These are phyloP conservation scores for Struthidea cinerea DNA, from an alignment of 2,113 vertebrate species.

Conservation along the genomic window DNA sequence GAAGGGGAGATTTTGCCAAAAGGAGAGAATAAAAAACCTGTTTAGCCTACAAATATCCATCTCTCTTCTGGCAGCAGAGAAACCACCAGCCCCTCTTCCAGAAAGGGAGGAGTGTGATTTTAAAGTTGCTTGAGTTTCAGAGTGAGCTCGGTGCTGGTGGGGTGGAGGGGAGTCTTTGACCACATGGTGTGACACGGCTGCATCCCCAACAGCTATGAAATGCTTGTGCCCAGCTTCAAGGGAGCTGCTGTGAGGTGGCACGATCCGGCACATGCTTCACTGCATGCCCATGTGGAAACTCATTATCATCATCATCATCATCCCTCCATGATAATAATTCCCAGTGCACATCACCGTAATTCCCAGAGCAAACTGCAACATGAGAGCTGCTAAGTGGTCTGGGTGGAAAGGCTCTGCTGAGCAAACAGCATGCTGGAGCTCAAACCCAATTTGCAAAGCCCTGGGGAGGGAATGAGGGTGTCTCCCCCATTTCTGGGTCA, in stretches of 20 bases:
- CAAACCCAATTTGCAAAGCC: background rate
- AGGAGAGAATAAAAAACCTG: conserved; percentile 24
- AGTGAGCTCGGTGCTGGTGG: background rate
- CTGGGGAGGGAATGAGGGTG: background rate
- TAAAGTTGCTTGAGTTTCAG: background rate
- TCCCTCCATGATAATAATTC: background rate
- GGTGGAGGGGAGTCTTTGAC: background rate
- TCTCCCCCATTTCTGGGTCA: background rate
- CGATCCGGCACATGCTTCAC: accelerated
- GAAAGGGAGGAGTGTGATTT: background rate
- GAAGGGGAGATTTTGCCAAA: conserved; percentile 50
- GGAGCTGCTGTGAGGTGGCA: background rate
- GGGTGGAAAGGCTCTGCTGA: background rate
- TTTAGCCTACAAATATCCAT: conserved; percentile 22
- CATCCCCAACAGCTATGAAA: background rate
- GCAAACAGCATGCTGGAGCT: accelerated
- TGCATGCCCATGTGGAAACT: background rate
- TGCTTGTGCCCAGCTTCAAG: accelerated
- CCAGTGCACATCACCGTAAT: background rate
- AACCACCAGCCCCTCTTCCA: background rate
- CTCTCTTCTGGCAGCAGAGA: conserved; percentile 12
- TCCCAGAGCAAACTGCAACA: background rate
- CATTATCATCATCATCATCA: background rate
- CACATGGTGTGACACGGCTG: accelerated
- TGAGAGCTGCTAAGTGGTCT: background rate